phyloP scores from a whole-genome alignment of 2,797 vertebrate species.

The Anniella stebbinsi region DNA sequence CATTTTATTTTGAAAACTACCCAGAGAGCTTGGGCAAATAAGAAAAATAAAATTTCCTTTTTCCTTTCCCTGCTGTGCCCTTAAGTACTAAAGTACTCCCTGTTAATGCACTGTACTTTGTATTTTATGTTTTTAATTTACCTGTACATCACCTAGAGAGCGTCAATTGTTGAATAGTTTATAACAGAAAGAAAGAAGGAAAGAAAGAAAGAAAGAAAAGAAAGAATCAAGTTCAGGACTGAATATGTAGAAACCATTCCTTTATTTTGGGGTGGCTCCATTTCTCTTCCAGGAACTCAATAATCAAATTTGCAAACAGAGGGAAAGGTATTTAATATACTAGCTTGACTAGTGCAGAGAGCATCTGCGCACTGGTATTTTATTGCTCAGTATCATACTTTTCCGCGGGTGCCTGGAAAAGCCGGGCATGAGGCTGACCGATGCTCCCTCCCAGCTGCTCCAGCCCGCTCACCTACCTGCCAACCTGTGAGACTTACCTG shows the following conservation, averaged over 20 bases:
- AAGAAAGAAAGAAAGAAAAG: no score
- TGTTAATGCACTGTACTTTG: neutral
- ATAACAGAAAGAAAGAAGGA: neutral
- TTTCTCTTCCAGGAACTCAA: neutral
- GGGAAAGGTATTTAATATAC: no score
- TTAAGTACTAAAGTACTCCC: neutral
- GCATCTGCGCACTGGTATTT: no score
- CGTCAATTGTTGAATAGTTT: neutral
- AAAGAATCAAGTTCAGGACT: neutral
- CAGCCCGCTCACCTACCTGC: no score
- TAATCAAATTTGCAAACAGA: neutral
- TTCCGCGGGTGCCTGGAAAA: no score
- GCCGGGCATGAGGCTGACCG: no score
- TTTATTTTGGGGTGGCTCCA: neutral
- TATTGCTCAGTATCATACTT: no score
- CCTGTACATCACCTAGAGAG: neutral
- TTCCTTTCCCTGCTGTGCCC: neutral
- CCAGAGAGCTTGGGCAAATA: neutral
- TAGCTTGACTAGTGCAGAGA: no score
- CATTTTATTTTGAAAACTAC: neutral
- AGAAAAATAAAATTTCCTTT: neutral
- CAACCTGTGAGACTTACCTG: no score
- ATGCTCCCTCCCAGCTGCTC: no score
- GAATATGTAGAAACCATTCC: neutral
- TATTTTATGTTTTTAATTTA: neutral